Percentiles rank a stretch among this genome's conserved stretches.
phyloP scores from a whole-genome alignment of 92 coral and sea anemone species.

The Umimayanthus kanabou region DNA sequence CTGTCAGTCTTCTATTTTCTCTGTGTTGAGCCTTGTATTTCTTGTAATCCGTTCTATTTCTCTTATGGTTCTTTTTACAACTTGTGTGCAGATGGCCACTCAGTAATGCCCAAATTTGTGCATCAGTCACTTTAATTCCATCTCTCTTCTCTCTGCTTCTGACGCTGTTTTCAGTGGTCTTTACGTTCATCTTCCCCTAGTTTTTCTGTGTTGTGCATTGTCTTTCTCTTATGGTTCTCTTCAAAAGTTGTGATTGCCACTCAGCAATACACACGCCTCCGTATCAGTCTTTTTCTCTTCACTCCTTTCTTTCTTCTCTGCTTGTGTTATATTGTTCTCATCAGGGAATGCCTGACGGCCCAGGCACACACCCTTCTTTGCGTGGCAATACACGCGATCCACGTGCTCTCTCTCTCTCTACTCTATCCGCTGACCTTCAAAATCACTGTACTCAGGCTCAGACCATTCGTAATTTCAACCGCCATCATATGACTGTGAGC shows the following conservation, averaged over 20 bases:
- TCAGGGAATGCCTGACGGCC: not conserved
- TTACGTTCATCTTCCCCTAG: not conserved
- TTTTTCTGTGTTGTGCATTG: not conserved
- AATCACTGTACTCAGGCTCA: constrained; percentile 22
- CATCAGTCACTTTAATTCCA: no score
- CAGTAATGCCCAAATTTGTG: no score
- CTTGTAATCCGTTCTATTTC: no score
- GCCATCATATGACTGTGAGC: constrained; percentile 3
- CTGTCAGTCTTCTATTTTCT: no score
- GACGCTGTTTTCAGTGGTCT: no score
- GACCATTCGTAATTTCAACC: constrained; percentile 14
- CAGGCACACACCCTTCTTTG: not conserved
- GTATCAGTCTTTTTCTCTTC: not conserved
- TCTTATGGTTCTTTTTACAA: no score
- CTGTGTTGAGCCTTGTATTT: no score
- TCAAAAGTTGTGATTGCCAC: no score
- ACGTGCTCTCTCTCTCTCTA: not conserved
- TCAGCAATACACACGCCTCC: no score
- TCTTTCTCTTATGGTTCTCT: no score
- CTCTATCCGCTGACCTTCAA: constrained; percentile 28
- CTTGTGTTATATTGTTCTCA: not conserved
- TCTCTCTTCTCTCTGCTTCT: no score
- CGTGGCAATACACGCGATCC: not conserved
- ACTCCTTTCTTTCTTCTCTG: not conserved
- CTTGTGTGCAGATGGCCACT: no score